phyloP scores from a whole-genome alignment of 2,888 invertebrate genomes.

The Galerucella calmariensis region DNA sequence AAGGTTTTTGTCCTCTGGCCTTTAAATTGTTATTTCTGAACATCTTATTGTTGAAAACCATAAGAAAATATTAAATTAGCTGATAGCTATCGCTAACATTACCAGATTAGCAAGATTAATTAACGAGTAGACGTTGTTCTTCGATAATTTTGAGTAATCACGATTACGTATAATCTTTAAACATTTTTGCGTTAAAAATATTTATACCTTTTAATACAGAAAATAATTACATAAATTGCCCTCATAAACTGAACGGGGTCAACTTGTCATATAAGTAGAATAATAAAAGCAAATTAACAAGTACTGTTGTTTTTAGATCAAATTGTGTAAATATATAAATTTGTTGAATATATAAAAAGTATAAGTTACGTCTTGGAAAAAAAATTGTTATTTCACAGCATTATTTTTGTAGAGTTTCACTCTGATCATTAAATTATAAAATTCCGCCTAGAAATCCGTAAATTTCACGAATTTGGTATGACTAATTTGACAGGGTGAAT shows the following conservation, averaged over 20 bases:
- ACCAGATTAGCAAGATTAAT: conserved; percentile 12
- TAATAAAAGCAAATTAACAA: background rate
- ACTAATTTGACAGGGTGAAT: too few relatives aligned
- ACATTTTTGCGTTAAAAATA: background rate
- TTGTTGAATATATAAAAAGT: too few relatives aligned
- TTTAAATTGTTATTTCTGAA: background rate
- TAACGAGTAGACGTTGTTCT: conserved; percentile 10
- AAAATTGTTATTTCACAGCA: too few relatives aligned
- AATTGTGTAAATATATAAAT: background rate
- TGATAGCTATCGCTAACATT: conserved; percentile 8
- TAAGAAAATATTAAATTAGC: conserved; percentile 15
- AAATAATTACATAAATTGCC: background rate
- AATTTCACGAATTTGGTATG: too few relatives aligned
- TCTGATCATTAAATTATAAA: too few relatives aligned
- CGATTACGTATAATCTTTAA: background rate
- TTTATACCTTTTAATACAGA: background rate
- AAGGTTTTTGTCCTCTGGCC: background rate
- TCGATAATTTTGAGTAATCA: background rate
- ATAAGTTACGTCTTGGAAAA: too few relatives aligned
- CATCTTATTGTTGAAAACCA: background rate
- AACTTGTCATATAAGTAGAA: background rate
- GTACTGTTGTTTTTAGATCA: background rate
- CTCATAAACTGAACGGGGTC: background rate
- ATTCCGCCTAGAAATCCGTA: too few relatives aligned
- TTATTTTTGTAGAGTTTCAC: too few relatives aligned